A percentile compares a stretch with the other conserved stretches of the same genome.
phyloP scores from a whole-genome alignment of 2,113 vertebrate species.

The Oophaga pumilio region DNA sequence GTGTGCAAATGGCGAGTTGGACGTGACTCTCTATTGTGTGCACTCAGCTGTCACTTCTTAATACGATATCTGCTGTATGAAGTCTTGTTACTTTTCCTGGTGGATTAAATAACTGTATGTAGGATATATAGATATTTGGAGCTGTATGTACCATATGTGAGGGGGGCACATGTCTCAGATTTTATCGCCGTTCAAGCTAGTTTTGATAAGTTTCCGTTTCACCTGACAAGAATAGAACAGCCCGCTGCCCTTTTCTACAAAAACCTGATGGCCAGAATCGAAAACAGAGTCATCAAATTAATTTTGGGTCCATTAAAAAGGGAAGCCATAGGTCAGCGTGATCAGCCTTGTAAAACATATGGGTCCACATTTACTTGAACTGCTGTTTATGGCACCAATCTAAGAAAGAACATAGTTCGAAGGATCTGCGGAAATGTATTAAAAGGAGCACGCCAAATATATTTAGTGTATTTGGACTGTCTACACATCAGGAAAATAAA shows the following conservation, averaged over 20 bases:
- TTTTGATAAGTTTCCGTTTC: neutral
- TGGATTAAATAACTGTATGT: neutral
- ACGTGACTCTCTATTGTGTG: neutral
- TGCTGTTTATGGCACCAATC: no score
- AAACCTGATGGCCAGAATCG: no score
- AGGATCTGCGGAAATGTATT: no score
- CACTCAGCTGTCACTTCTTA: neutral
- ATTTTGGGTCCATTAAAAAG: no score
- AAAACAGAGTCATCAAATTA: no score
- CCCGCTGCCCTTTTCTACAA: neutral
- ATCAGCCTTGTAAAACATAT: neutral
- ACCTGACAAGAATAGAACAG: neutral
- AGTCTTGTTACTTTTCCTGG: neutral
- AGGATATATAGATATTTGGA: neutral
- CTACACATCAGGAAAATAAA: no score
- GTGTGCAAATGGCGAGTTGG: neutral
- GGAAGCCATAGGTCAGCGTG: neutral
- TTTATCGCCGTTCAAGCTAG: neutral
- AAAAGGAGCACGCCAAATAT: no score
- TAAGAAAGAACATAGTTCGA: no score
- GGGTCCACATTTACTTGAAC: no score
- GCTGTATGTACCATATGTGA: neutral
- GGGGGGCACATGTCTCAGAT: neutral
- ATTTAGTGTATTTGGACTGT: no score
- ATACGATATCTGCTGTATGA: neutral